Conservation (phyloP, 2,797 vertebrate species). For the Odontamblyopus rebecca region DNA sequence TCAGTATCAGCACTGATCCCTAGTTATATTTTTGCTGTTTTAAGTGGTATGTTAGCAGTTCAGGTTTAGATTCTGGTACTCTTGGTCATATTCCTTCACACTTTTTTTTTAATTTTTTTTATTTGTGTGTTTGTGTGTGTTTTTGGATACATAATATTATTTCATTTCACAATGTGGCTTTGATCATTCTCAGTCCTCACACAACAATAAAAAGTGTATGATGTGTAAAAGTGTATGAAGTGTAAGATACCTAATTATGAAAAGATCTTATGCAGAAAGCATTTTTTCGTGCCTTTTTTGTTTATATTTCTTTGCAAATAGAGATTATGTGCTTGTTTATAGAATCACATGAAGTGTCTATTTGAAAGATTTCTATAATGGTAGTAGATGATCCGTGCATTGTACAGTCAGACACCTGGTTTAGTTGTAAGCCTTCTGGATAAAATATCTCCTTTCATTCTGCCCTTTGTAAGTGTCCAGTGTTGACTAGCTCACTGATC, state of each 20-base stretch:
- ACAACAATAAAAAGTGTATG: too few species aligned
- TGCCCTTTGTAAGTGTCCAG: constrained; percentile 22
- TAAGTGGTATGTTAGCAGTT: not conserved
- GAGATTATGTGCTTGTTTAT: too few species aligned
- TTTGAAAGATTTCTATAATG: not conserved
- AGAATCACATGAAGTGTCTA: not conserved
- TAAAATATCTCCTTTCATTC: constrained; percentile 8
- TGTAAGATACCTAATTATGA: too few species aligned
- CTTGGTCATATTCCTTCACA: too few species aligned
- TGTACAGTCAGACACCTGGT: not conserved
- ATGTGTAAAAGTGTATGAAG: too few species aligned
- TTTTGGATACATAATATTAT: not conserved
- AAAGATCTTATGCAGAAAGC: too few species aligned
- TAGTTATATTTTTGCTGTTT: not conserved
- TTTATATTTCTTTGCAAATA: not conserved
- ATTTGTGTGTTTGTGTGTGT: too few species aligned
- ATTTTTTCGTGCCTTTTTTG: too few species aligned
- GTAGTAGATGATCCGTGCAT: not conserved
- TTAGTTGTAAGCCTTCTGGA: not conserved
- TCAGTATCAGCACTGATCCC: too few species aligned
- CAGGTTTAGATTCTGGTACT: not conserved
- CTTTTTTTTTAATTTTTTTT: not conserved
- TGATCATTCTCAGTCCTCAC: not conserved
- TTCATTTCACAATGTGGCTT: not conserved
- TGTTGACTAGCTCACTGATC: constrained; percentile 21